Evolutionary conservation across 2,888 invertebrate genomes (phyloP).

Genomic region (Neuroscelio doddi): DNA sequence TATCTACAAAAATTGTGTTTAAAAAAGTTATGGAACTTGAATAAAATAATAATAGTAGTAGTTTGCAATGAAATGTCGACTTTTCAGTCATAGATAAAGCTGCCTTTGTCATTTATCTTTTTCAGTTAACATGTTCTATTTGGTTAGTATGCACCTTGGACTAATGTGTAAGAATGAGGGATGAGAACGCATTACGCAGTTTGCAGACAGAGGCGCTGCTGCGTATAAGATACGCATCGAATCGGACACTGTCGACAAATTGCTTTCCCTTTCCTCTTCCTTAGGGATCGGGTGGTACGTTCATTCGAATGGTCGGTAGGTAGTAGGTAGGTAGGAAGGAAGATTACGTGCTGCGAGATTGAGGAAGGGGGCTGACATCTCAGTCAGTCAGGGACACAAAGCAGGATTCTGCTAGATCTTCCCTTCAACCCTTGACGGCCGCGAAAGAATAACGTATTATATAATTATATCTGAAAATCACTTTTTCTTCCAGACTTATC

Average conservation of each 20-base stretch:
- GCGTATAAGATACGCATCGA: slow-evolving; percentile 62
- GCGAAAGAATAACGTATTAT: not conserved
- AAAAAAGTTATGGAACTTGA: no score
- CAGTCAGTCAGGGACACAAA: slow-evolving; percentile 53
- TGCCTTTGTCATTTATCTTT: no score
- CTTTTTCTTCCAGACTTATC: no score
- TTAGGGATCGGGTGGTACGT: slow-evolving; percentile 45
- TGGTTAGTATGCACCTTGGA: no score
- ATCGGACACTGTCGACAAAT: slow-evolving; percentile 63
- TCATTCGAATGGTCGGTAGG: slow-evolving; percentile 46
- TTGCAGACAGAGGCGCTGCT: slow-evolving; percentile 61
- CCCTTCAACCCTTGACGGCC: slow-evolving; percentile 35
- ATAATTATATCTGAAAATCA: no score
- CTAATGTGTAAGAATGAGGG: slow-evolving; percentile 59
- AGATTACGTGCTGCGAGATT: slow-evolving; percentile 49
- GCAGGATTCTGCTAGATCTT: slow-evolving; percentile 44
- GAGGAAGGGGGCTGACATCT: slow-evolving; percentile 63
- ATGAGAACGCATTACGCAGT: slow-evolving; percentile 60
- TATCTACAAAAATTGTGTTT: no score
- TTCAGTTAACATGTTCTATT: not conserved
- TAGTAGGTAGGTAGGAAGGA: slow-evolving; percentile 49
- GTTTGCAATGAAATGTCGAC: no score
- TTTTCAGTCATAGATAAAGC: no score
- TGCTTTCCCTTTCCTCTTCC: slow-evolving; percentile 54
- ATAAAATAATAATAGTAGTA: no score